Evolutionary conservation across 1,140 invertebrate species (phyloP).

Genomic region (Saccostrea echinata): DNA sequence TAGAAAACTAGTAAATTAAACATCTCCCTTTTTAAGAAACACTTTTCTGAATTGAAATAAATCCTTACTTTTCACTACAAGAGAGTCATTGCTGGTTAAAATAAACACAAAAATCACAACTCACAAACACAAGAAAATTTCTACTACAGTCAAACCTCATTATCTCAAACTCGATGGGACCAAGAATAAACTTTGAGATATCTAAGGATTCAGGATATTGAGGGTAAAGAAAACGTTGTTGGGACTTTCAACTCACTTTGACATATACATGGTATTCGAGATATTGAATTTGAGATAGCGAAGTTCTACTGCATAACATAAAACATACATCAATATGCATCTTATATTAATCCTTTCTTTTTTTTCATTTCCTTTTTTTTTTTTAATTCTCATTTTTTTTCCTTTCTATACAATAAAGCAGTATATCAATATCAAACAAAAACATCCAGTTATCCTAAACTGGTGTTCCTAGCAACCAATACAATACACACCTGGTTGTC

Average conservation of each 20-base stretch:
- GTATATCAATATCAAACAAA: background rate
- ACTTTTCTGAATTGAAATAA: background rate
- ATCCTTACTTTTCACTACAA: background rate
- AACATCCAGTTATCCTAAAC: background rate
- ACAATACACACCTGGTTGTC: background rate
- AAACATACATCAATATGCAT: background rate
- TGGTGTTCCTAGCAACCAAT: background rate
- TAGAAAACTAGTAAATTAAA: background rate
- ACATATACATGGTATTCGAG: too few species aligned
- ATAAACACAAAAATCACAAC: background rate
- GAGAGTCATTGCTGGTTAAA: background rate
- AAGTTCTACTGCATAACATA: background rate
- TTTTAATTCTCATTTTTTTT: too few species aligned
- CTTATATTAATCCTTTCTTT: background rate
- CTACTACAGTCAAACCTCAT: background rate
- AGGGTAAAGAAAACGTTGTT: too few species aligned
- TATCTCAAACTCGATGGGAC: too few species aligned
- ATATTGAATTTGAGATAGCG: too few species aligned
- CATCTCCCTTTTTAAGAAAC: background rate
- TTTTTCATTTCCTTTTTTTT: background rate
- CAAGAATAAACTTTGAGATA: too few species aligned
- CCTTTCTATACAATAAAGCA: constrained; percentile 22
- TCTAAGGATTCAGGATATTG: too few species aligned
- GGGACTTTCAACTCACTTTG: too few species aligned
- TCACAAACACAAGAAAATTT: background rate